Conservation (phyloP, 2,797 vertebrate species). For the Molossus molossus region DNA sequence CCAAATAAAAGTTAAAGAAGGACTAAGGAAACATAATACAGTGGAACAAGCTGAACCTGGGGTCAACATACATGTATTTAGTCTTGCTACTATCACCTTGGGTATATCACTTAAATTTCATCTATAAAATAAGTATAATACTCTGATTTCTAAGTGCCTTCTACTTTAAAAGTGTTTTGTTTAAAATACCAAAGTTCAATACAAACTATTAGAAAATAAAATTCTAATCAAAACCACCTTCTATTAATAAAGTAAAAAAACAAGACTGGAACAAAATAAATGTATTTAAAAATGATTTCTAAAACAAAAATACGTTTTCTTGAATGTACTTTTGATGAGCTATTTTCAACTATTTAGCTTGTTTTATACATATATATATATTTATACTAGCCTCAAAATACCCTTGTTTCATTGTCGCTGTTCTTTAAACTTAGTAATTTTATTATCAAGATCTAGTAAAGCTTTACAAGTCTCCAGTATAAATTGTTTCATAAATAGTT, state of each 20-base stretch:
- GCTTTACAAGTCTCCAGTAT: constrained; percentile 17
- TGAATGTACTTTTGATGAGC: constrained; percentile 51
- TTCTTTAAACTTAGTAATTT: constrained; percentile 46
- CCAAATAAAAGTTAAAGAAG: constrained; percentile 40
- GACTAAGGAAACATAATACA: background rate
- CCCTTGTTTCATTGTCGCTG: constrained; percentile 39
- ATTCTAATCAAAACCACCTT: constrained; percentile 27
- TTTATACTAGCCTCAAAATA: constrained; percentile 54
- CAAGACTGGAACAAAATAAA: constrained; percentile 27
- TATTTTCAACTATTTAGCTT: constrained; percentile 44
- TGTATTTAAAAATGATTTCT: constrained; percentile 50
- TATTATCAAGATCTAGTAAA: constrained; percentile 17
- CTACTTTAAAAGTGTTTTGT: constrained; percentile 57
- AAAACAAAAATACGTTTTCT: constrained; percentile 30
- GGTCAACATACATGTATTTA: background rate
- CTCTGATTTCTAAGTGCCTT: constrained; percentile 66
- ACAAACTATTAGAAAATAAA: constrained; percentile 32
- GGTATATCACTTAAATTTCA: background rate
- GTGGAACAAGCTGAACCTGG: background rate
- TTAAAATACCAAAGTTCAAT: constrained; percentile 63
- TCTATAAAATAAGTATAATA: constrained; percentile 4
- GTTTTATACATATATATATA: constrained; percentile 54
- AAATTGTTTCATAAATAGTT: constrained; percentile 27
- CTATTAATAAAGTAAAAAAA: background rate
- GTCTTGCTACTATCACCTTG: background rate